phyloP scores from a whole-genome alignment of 1,140 invertebrate genomes.

The Whitmania pigra region DNA sequence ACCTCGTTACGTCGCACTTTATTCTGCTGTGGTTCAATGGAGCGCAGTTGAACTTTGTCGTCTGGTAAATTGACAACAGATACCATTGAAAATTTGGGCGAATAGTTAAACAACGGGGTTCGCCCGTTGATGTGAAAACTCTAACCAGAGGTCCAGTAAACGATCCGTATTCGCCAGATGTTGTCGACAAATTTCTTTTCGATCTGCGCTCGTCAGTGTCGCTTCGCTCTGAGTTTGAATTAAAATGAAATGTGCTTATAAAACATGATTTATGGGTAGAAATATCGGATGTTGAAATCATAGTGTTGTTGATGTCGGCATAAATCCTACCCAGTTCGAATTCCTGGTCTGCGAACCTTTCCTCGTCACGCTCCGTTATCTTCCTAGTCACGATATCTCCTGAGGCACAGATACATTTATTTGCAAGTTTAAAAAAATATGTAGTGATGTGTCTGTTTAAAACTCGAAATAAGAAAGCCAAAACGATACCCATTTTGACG shows the following conservation, averaged over 20 bases:
- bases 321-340: neutral
- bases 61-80: neutral
- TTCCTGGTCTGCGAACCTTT: neutral
- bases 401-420: neutral
- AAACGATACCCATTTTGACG: neutral
- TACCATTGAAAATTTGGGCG: neutral
- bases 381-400: neutral
- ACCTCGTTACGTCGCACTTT: neutral
- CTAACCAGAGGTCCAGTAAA: neutral
- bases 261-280: neutral
- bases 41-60: neutral
- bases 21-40: neutral
- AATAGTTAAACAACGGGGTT: too few relatives aligned
- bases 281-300: neutral
- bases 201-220: neutral
- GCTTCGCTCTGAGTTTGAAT: neutral
- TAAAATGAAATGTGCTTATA: neutral
- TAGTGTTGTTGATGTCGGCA: neutral
- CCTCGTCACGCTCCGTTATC: neutral
- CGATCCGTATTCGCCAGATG: constrained; percentile 1
- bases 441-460: neutral
- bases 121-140: too few relatives aligned
- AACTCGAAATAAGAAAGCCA: neutral
- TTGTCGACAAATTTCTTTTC: neutral
- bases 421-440: neutral